Percentiles rank a stretch among this genome's conserved stretches.
These are phyloP conservation scores for Polia nebulosa DNA, from an alignment of 2,888 invertebrate species.

Conservation along the genomic window DNA sequence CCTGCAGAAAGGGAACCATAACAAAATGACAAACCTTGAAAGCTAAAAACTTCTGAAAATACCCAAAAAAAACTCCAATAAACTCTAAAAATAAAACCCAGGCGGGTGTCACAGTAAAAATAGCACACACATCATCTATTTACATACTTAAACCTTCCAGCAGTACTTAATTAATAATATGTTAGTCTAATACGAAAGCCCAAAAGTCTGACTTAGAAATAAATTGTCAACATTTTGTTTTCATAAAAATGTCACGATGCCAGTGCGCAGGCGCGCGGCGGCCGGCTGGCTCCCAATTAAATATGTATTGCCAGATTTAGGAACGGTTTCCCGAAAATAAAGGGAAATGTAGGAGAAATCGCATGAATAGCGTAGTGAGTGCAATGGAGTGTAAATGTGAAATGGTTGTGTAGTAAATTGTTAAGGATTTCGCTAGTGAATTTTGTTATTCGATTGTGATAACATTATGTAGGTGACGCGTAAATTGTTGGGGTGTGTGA, in stretches of 20 bases:
- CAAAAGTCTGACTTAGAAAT: constrained; percentile 59
- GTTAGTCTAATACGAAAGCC: constrained; percentile 45
- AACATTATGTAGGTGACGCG: too few relatives aligned
- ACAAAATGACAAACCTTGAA: not conserved
- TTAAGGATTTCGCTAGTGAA: too few relatives aligned
- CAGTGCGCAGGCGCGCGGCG: constrained; percentile 66
- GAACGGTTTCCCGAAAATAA: constrained; percentile 35
- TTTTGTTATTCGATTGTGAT: not conserved
- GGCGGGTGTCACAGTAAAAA: not conserved
- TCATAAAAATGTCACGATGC: constrained; percentile 55
- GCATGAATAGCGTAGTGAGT: constrained; percentile 29
- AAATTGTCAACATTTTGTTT: constrained; percentile 68
- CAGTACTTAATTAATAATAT: constrained; percentile 31
- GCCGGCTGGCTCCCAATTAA: constrained; percentile 63
- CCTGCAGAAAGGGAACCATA: too few relatives aligned
- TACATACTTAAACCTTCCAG: constrained; percentile 23
- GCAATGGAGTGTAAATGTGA: constrained; percentile 21
- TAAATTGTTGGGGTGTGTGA: too few relatives aligned
- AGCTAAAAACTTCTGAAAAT: not conserved
- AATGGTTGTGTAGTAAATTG: not conserved
- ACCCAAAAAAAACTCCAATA: not conserved
- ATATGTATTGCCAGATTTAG: constrained; percentile 58
- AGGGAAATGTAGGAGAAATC: constrained; percentile 29
- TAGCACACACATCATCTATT: constrained; percentile 18
- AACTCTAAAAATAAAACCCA: not conserved